A percentile compares a stretch with the other conserved stretches of the same genome.
Conservation (phyloP, 2,888 invertebrate species). For the Drosophila emarginata region DNA sequence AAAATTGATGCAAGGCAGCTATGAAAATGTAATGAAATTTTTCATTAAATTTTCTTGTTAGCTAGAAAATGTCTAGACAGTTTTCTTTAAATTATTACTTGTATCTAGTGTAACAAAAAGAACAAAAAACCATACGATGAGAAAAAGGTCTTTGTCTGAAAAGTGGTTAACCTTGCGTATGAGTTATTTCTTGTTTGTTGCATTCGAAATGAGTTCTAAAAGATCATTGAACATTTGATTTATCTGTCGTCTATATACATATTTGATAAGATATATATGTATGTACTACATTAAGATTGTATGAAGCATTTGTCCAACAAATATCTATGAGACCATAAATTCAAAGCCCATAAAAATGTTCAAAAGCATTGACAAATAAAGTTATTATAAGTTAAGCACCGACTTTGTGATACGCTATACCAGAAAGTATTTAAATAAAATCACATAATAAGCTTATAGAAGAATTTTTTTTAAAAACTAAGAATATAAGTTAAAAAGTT, state of each 20-base stretch:
- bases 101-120: slow-evolving; percentile 23
- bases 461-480: too few relatives aligned
- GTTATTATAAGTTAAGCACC: neutral
- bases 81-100: slow-evolving; percentile 36
- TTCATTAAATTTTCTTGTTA: slow-evolving; percentile 26
- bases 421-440: neutral
- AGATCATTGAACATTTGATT: slow-evolving; percentile 19
- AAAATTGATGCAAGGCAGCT: slow-evolving; percentile 21
- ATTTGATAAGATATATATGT: neutral
- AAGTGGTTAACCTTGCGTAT: slow-evolving; percentile 74
- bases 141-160: slow-evolving; percentile 33
- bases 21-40: slow-evolving; percentile 30
- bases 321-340: neutral
- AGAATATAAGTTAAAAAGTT: too few relatives aligned
- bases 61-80: slow-evolving; percentile 42
- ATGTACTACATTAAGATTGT: neutral
- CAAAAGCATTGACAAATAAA: slow-evolving; percentile 1
- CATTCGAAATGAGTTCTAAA: slow-evolving; percentile 41
- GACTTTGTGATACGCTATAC: neutral
- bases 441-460: too few relatives aligned
- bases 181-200: slow-evolving; percentile 56
- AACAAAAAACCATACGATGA: too few relatives aligned
- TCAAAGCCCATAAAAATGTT: neutral
- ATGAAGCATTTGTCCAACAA: neutral
- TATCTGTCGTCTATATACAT: neutral